phyloP scores from a whole-genome alignment of 2,888 invertebrate species.

The Ethmia dodecea region DNA sequence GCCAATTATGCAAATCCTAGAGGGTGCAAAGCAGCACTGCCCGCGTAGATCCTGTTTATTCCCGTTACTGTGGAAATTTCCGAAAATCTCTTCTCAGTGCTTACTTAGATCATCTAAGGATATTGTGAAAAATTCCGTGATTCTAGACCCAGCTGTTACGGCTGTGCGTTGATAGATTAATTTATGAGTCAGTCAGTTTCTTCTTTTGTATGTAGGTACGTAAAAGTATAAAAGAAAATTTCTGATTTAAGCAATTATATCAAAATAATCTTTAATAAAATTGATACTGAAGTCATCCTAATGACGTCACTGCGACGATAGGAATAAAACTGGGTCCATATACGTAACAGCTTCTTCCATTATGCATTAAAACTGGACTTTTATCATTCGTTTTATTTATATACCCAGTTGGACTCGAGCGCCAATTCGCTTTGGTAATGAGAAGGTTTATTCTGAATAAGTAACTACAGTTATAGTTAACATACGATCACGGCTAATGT shows the following conservation, averaged over 20 bases:
- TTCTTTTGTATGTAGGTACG: background rate
- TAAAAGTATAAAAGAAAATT: background rate
- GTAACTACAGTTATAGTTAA: no score
- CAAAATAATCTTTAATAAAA: background rate
- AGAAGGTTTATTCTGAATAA: slow-evolving; percentile 31
- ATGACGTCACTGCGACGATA: slow-evolving; percentile 14
- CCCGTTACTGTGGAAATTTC: no score
- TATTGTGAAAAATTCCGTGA: no score
- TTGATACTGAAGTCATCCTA: background rate
- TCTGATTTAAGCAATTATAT: background rate
- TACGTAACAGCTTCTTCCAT: slow-evolving; percentile 29
- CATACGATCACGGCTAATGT: no score
- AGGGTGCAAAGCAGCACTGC: no score
- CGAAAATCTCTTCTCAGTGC: no score
- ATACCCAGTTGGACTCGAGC: slow-evolving; percentile 15
- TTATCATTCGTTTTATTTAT: slow-evolving; percentile 34
- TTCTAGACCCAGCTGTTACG: no score
- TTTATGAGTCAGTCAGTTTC: background rate
- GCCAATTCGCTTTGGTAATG: slow-evolving; percentile 25
- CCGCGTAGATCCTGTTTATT: no score
- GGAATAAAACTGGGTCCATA: slow-evolving; percentile 37
- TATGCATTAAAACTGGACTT: slow-evolving; percentile 38
- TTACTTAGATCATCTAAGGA: no score
- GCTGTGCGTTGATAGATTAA: no score
- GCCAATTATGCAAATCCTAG: no score